phyloP scores from a whole-genome alignment of 2,888 invertebrate species.

The Nomada lathburiana region DNA sequence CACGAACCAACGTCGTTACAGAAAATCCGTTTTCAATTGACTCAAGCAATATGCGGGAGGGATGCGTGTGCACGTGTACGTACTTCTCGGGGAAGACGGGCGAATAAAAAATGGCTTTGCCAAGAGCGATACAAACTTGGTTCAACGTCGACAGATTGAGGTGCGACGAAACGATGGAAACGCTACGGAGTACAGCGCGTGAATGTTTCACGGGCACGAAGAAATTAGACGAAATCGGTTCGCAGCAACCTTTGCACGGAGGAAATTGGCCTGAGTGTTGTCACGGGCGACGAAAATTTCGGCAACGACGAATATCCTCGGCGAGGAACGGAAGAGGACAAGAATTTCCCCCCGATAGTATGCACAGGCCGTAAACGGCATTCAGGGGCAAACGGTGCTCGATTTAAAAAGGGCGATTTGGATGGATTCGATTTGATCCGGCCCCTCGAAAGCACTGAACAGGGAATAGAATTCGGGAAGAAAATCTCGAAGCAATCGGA shows the following conservation, averaged over 20 bases:
- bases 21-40: background rate
- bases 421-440: constrained; percentile 35
- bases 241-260: background rate
- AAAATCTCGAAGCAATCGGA: constrained; percentile 20
- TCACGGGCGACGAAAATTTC: too few species aligned
- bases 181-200: background rate
- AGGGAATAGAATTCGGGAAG: constrained; percentile 15
- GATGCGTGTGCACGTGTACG: too few species aligned
- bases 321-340: background rate
- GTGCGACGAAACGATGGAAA: constrained; percentile 3
- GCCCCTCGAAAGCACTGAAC: background rate
- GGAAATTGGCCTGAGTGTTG: too few species aligned
- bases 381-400: background rate
- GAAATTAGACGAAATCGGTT: too few species aligned
- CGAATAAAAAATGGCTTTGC: background rate
- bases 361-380: background rate
- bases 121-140: constrained; percentile 10
- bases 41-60: too few species aligned
- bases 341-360: background rate
- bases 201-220: constrained; percentile 9
- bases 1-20: background rate
- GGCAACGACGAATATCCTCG: too few species aligned
- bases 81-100: background rate
- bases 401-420: constrained; percentile 14
- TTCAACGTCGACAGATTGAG: constrained; percentile 7